These are phyloP conservation scores for Sisyra terminalis DNA, from an alignment of 2,888 invertebrate genomes.

Conservation along the genomic window DNA sequence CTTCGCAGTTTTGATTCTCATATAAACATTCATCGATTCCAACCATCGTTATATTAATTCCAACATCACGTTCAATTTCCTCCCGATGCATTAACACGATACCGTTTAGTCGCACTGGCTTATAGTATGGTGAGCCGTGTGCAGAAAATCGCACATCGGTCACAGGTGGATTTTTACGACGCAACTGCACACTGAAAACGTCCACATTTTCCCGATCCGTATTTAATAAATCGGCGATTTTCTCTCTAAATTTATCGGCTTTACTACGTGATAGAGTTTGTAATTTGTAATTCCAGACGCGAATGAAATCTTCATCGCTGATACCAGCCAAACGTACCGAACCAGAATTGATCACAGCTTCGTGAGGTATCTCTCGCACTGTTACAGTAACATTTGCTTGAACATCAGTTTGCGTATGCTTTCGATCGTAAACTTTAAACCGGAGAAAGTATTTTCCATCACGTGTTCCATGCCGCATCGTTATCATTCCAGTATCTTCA, in stretches of 20 bases:
- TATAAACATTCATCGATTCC: slow-evolving; percentile 93
- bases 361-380: slow-evolving; percentile 87
- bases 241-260: slow-evolving; percentile 75
- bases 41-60: slow-evolving; percentile 93
- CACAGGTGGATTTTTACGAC: slow-evolving; percentile 70
- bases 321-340: slow-evolving; percentile 86
- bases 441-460: slow-evolving; percentile 71
- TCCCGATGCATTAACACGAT: slow-evolving; percentile 85
- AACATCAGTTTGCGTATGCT: slow-evolving; percentile 88
- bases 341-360: slow-evolving; percentile 89
- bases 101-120: slow-evolving; percentile 86
- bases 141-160: slow-evolving; percentile 90
- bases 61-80: slow-evolving; percentile 87
- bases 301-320: slow-evolving; percentile 90
- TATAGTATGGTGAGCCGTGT: slow-evolving; percentile 90
- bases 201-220: slow-evolving; percentile 83
- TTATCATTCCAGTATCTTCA: slow-evolving; percentile 87
- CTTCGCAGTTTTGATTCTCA: slow-evolving; percentile 90
- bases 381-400: slow-evolving; percentile 92
- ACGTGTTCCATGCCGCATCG: slow-evolving; percentile 83
- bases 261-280: slow-evolving; percentile 74
- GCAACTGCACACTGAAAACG: slow-evolving; percentile 87
- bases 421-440: slow-evolving; percentile 83
- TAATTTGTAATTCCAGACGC: slow-evolving; percentile 85
- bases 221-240: slow-evolving; percentile 70